These are phyloP conservation scores for Tapirus terrestris DNA, from an alignment of 2,113 vertebrate genomes.

Conservation along the genomic window DNA sequence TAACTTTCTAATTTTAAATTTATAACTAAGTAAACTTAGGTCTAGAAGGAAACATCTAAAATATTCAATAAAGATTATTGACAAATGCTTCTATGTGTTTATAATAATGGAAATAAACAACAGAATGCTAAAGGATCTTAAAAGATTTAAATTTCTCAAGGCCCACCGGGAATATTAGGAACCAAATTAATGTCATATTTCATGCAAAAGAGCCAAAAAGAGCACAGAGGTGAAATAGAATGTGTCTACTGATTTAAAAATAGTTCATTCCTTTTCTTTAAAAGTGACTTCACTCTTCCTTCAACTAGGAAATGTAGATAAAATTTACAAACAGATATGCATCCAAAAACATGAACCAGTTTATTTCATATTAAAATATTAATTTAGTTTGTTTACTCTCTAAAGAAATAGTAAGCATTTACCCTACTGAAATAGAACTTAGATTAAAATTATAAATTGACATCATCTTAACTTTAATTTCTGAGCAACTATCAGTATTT, in stretches of 20 bases:
- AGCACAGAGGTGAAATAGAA: background rate
- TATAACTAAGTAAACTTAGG: background rate
- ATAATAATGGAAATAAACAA: background rate
- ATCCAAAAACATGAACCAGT: background rate
- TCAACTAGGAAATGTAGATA: background rate
- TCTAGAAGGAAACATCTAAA: background rate
- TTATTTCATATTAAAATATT: slow-evolving; percentile 49
- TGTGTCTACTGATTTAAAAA: slow-evolving; percentile 1
- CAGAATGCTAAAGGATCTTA: background rate
- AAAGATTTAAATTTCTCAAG: background rate
- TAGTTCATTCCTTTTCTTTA: background rate
- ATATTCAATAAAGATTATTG: background rate
- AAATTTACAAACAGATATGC: background rate
- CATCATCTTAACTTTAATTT: background rate
- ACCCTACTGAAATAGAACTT: background rate
- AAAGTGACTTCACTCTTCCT: slow-evolving; percentile 6
- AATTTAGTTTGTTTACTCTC: background rate
- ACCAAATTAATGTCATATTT: background rate
- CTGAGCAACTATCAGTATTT: slow-evolving; percentile 24
- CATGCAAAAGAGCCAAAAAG: background rate
- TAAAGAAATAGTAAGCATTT: slow-evolving; percentile 39
- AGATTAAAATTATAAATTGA: background rate
- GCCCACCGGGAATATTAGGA: background rate
- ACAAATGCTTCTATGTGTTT: background rate
- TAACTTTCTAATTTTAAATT: slow-evolving; percentile 4